Conservation (phyloP, 2,113 vertebrate genomes). For the Falco punctatus region DNA sequence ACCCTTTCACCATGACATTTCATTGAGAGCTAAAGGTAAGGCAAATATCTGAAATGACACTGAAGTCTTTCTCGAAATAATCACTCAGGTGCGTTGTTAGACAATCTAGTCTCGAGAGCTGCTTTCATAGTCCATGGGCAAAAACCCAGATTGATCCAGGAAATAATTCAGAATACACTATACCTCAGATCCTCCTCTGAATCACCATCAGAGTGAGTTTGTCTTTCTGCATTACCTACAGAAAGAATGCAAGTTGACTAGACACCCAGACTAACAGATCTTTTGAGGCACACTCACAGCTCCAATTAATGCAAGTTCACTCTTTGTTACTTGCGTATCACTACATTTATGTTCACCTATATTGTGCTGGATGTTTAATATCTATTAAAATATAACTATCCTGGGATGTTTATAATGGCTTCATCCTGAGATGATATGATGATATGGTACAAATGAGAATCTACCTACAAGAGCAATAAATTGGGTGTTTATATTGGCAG, state of each 20-base stretch:
- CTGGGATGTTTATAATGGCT: background rate
- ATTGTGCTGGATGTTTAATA: fast-evolving
- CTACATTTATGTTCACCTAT: background rate
- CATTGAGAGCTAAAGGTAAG: background rate
- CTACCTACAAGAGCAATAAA: background rate
- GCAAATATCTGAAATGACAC: background rate
- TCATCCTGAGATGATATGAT: background rate
- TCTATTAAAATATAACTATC: background rate
- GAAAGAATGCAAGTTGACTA: background rate
- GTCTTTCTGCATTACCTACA: background rate
- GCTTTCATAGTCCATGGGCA: background rate
- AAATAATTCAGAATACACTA: background rate
- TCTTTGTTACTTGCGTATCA: background rate
- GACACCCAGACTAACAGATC: background rate
- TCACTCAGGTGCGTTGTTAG: background rate
- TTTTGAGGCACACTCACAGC: background rate
- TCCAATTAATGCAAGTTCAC: background rate
- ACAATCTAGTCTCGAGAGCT: background rate
- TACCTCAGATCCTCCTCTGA: background rate
- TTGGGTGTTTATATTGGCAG: background rate
- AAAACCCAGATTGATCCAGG: background rate
- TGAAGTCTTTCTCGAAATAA: background rate
- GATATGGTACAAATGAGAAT: background rate
- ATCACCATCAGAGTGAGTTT: background rate
- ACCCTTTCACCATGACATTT: background rate